Evolutionary conservation across 1,140 invertebrate species (phyloP), one percentile per base, ranked within the genome.

Genomic region (Ctenoplectra terminalis): DNA sequence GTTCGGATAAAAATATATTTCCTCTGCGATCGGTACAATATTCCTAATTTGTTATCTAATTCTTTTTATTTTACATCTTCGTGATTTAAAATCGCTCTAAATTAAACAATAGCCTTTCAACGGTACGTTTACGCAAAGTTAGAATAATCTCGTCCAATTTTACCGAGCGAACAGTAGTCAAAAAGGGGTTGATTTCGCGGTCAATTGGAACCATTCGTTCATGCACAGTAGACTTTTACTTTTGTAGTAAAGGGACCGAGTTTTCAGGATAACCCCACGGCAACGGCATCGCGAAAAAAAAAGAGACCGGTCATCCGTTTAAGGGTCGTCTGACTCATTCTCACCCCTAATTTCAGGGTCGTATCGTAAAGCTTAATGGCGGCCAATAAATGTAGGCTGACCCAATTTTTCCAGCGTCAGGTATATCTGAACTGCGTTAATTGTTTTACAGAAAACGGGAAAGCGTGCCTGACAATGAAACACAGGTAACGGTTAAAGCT

Each of bases 321-420:
- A 2, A 0, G 23, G 48, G 15, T 31, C 11, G 15, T 15, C 4
- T 29, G 3, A 50, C 23, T 60, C 71, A 23, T 31, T 20, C 34
- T 29, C 13, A 37, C 5, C 40, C 20, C 4, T 13, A 31, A 31
- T 26, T 69, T 46, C 64, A 58, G 26, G 52, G 37, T 13, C 37
- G 26, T 26, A n/a, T 82, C 63, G 58, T 84, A 82, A 76, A 80
- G 48, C 74, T 84, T 88, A 87, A 87, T 84, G 46, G 72, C 61
- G 58, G 52, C 74, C 81, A 81, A 82, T 87, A 87, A 85, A 86
- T 60, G 73, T 46, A 60, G 34, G 67, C 81, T 89, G 83, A 85
- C 87, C 88, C 60, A 89, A 88, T 89, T 89, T 88, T 85, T 88
- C 74, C 26, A 6, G 56, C 46, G 46, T 2, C 76, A 81, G 79